These are phyloP conservation scores for Tinamus major DNA, from an alignment of 2,797 vertebrate genomes.

Conservation along the genomic window DNA sequence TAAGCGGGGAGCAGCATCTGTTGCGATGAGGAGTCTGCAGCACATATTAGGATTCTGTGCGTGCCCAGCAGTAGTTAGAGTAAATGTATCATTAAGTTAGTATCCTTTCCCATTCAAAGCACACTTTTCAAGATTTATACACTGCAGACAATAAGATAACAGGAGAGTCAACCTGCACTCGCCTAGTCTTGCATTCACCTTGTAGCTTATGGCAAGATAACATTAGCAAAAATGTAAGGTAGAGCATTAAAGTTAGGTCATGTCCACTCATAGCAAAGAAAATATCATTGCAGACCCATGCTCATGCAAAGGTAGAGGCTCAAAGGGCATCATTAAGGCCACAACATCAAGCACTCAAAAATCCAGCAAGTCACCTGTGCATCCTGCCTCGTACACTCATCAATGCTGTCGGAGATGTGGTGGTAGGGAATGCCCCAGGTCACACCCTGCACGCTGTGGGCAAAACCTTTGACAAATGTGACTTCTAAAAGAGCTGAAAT, in stretches of 20 bases:
- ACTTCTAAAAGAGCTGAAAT: not conserved
- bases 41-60: slow-evolving; percentile 27
- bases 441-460: not conserved
- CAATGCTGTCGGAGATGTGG: no score
- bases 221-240: not conserved
- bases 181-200: not conserved
- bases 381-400: not conserved
- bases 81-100: slow-evolving; percentile 68
- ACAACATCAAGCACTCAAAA: not conserved
- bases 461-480: not conserved
- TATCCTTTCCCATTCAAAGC: slow-evolving; percentile 61
- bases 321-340: not conserved
- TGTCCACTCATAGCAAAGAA: not conserved
- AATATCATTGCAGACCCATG: not conserved
- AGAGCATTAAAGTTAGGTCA: not conserved
- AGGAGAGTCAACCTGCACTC: slow-evolving; percentile 15
- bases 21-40: slow-evolving; percentile 38
- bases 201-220: not conserved
- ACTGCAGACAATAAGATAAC: slow-evolving; percentile 64
- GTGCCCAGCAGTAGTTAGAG: slow-evolving; percentile 30
- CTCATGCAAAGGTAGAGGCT: not conserved
- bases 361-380: not conserved
- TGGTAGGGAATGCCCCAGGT: not conserved
- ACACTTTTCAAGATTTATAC: slow-evolving; percentile 69
- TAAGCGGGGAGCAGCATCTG: slow-evolving; percentile 70